These are phyloP conservation scores for Thermophis baileyi DNA, from an alignment of 2,113 vertebrate species.

Conservation along the genomic window DNA sequence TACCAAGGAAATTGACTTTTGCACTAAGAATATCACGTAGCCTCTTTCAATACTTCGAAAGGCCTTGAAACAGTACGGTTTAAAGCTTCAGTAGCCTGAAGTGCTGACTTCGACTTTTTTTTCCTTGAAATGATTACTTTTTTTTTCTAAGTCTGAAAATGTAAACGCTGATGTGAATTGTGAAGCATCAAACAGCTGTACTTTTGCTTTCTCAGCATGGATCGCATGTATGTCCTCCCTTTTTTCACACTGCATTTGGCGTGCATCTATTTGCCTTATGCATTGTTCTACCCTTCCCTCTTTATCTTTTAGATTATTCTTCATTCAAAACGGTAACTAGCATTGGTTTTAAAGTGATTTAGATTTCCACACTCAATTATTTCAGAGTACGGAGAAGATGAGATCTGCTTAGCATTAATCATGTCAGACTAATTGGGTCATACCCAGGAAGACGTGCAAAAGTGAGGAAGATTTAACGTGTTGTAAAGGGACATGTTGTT, in stretches of 20 bases:
- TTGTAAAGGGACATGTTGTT: neutral
- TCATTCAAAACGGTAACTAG: constrained; percentile 46
- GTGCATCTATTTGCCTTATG: constrained; percentile 35
- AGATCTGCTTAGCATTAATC: neutral
- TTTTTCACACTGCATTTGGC: constrained; percentile 19
- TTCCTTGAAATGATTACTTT: constrained; percentile 45
- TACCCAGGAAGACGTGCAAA: neutral
- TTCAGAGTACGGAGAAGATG: neutral
- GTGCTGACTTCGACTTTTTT: constrained; percentile 46
- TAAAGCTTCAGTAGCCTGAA: constrained; percentile 45
- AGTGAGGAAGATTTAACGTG: neutral
- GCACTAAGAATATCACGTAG: neutral
- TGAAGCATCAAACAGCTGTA: neutral
- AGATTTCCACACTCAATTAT: constrained; percentile 24
- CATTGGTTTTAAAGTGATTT: constrained; percentile 27
- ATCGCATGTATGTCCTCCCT: constrained; percentile 12
- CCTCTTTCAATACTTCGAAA: constrained; percentile 22
- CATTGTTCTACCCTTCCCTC: constrained; percentile 15
- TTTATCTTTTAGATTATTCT: constrained; percentile 45
- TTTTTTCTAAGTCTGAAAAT: constrained; percentile 62
- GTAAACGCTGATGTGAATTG: constrained; percentile 46
- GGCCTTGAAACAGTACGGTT: constrained; percentile 23
- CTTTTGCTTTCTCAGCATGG: constrained; percentile 38
- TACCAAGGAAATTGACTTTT: constrained; percentile 49
- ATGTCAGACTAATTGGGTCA: neutral